Conservation (phyloP, 2,888 invertebrate species). For the Vesta saturnalis region DNA sequence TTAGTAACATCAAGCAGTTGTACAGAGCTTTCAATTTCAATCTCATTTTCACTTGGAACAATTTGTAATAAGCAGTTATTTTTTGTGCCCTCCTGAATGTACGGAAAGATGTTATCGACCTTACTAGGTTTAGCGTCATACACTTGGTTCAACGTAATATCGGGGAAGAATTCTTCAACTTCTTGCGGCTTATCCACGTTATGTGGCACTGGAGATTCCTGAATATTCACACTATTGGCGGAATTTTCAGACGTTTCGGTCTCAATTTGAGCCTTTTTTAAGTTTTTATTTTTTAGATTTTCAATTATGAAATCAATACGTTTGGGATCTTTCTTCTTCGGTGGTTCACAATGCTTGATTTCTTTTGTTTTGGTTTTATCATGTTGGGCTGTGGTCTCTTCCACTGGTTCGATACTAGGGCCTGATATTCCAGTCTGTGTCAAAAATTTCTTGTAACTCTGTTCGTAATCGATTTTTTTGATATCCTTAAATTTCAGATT, state of each 20-base stretch:
- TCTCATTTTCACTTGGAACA: not conserved
- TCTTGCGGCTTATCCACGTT: not conserved
- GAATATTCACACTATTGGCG: not conserved
- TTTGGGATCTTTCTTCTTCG: constrained; percentile 15
- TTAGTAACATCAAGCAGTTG: constrained; percentile 2
- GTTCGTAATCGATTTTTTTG: not conserved
- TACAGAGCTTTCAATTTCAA: not conserved
- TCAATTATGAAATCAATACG: constrained; percentile 18
- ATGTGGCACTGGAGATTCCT: not conserved
- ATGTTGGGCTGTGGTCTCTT: too few species aligned
- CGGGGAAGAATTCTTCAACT: not conserved
- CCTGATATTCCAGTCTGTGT: too few species aligned
- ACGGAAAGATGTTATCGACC: constrained; percentile 3
- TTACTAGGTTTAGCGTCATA: not conserved
- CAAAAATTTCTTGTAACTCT: constrained; percentile 1
- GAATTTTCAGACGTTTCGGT: not conserved
- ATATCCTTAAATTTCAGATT: not conserved
- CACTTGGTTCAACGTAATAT: not conserved
- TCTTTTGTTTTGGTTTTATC: not conserved
- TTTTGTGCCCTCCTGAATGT: not conserved
- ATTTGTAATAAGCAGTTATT: not conserved
- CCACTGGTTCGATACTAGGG: too few species aligned
- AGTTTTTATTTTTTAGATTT: constrained; percentile 19
- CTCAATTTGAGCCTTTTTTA: not conserved
- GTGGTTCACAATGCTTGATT: not conserved